Evolutionary conservation across 1,140 invertebrate genomes (phyloP).

Genomic region (Sweltsa coloradensis): DNA sequence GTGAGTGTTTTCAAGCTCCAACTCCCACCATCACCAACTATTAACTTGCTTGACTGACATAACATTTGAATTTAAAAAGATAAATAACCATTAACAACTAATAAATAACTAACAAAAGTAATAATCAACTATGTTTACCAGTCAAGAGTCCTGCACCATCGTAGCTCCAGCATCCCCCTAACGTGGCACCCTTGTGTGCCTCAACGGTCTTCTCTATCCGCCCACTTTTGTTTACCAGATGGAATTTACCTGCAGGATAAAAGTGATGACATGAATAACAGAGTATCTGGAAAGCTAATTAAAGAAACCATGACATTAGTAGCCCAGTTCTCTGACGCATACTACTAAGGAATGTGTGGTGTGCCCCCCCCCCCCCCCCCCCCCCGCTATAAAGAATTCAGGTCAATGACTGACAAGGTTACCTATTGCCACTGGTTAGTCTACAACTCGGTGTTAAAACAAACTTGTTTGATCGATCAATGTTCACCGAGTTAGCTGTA

Average conservation of each 20-base stretch:
- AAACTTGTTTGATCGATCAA: no score
- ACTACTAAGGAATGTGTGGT: background rate
- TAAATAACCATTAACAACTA: constrained; percentile 6
- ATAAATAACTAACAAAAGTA: no score
- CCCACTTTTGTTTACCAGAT: constrained; percentile 77
- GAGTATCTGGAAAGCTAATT: background rate
- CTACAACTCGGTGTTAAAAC: no score
- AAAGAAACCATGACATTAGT: background rate
- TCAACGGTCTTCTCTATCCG: constrained; percentile 85
- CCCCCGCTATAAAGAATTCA: background rate
- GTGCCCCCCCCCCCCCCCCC: background rate
- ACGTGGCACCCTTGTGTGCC: constrained; percentile 85
- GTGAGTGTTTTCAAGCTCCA: no score
- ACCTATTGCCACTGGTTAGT: no score
- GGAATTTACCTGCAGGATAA: constrained; percentile 56
- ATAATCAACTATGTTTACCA: constrained; percentile 35
- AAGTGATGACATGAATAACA: constrained; percentile 5
- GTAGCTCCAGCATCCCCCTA: constrained; percentile 77
- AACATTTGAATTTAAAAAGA: background rate
- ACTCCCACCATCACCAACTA: no score
- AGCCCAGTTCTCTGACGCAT: background rate
- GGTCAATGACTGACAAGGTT: background rate
- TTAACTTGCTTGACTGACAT: no score
- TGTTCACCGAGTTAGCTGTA: no score
- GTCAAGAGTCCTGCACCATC: constrained; percentile 87